Base-by-base conservation (phyloP, 2,113 vertebrate genomes). In the Rhinopomastus cyanomelas region DNA sequence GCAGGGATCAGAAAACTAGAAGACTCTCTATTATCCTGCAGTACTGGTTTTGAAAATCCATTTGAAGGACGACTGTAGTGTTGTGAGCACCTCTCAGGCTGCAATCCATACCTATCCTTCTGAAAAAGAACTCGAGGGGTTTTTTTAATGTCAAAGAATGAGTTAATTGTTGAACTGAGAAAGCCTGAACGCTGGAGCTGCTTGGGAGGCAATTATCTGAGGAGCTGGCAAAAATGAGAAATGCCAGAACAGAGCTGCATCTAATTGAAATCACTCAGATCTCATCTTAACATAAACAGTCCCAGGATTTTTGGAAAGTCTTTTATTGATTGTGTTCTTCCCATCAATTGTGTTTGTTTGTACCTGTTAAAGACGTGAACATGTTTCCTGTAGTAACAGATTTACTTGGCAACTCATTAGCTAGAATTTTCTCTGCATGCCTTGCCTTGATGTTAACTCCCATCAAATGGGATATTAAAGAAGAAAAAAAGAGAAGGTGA, bases 261-360 rank as follows among this genome's bases (percentile, higher is more conserved):
- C 89, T 97, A 95, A 96, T 94, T 96, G 95, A 96, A 93, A 93
- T 94, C 88, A 87, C 23, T 96, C 90, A 92, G 86, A 87, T 94
- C 88, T 89, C 83, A 96, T 95, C 80, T 94, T 79, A 96, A 96
- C 93, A 89, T 95, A 97, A 97, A 96, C 93, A 96, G 56, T 92
- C 84, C 69, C 89, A 91, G 85, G 86, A 85, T 96, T 94, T 96
- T 96, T 94, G 85, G 92, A 92, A 96, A 93, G 61, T 84, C 23
- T 84, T 61, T 90, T 95, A 95, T 96, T 95, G 96, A 96, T 97
- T 96, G 90, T 93, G 75, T 93, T 96, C 93, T 96, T 92, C 87
- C 85, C 93, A 96, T 95, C 93, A 95, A 87, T 92, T 91, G 81
- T 95, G 95, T 97, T 94, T 97, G 95, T 97, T 97, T 98, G 88